These are phyloP conservation scores for Drosophila nr. medialis DNA, from an alignment of 2,888 invertebrate genomes.

Conservation along the genomic window DNA sequence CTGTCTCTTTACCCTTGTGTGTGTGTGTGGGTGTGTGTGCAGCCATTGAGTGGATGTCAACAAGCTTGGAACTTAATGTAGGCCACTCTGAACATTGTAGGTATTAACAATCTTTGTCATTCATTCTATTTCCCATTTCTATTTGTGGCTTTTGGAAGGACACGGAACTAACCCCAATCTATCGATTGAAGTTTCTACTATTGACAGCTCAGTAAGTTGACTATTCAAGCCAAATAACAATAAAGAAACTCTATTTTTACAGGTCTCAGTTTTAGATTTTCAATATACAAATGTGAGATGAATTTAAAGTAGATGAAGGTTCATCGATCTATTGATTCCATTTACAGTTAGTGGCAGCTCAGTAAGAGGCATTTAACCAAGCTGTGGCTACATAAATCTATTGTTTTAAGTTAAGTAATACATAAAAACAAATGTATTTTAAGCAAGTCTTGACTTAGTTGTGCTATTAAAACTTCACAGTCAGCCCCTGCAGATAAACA, in stretches of 20 bases:
- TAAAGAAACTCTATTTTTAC: background rate
- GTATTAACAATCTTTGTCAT: constrained; percentile 32
- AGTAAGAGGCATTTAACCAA: background rate
- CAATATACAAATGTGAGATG: background rate
- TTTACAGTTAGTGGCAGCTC: background rate
- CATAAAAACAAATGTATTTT: background rate
- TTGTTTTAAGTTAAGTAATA: background rate
- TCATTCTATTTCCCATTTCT: constrained; percentile 30
- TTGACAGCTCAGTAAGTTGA: constrained; percentile 12
- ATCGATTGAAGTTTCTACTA: constrained; percentile 32
- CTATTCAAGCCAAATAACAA: background rate
- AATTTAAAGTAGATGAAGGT: background rate
- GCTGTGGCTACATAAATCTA: background rate
- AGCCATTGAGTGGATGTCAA: constrained; percentile 50
- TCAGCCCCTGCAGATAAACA: background rate
- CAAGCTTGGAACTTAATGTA: constrained; percentile 18
- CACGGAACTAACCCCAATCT: constrained; percentile 15
- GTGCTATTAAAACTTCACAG: background rate
- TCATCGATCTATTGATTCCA: background rate
- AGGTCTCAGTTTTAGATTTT: background rate
- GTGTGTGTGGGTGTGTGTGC: constrained; percentile 24
- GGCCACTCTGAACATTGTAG: constrained; percentile 3
- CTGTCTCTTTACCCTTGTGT: background rate
- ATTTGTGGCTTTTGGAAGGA: constrained; percentile 27
- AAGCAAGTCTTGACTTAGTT: background rate